Base-by-base conservation (phyloP, 2,888 invertebrate species). In the Parochlus steinenii region DNA sequence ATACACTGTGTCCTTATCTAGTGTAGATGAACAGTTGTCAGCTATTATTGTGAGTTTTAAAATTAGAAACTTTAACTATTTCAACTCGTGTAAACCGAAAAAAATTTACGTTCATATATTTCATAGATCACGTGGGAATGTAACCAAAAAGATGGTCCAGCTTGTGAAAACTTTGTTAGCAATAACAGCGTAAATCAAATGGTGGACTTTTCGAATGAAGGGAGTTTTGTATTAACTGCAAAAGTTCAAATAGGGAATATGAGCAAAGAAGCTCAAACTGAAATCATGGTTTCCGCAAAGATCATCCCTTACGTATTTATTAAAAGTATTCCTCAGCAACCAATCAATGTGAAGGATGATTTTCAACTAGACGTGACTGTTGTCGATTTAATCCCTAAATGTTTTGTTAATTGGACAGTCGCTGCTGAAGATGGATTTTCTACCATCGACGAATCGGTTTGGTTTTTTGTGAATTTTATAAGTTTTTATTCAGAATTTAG, bases 241-340 rank as follows among this genome's bases (percentile, higher is more conserved):
- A 14, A 28, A 15, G 10, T 30, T 1, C 14, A 11, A 5, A 6
- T 29, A 1, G 18, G 12, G 6, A 24, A 16, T n/a, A 11, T 16
- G 4, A 11, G 8, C 10, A 28, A 23, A 29, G 6, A 11, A 22
- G 20, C 35, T 6, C 10, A 8, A 7, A 28, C 35, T 19, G 23
- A 20, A 7, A 17, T 35, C 6, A 7, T 15, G 12, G 29, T 29
- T 6, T 17, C 28, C 12, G 4, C 23, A 3, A 35, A 24, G 11
- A 12, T 35, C 2, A 29, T 35, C 17, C 29, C 35, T 6, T 18
- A 35, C 14, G 29, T 30, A n/a, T 10, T 18, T 14, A 29, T 35
- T 4, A 35, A 35, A 35, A 16, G 17, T 16, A 29, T 35, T 19
- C 35, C 35, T 22, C 10, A 19, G n/a, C 29, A 29, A 14, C 35